Conservation (phyloP, 2,113 vertebrate genomes). For the Erythrolamprus reginae region DNA sequence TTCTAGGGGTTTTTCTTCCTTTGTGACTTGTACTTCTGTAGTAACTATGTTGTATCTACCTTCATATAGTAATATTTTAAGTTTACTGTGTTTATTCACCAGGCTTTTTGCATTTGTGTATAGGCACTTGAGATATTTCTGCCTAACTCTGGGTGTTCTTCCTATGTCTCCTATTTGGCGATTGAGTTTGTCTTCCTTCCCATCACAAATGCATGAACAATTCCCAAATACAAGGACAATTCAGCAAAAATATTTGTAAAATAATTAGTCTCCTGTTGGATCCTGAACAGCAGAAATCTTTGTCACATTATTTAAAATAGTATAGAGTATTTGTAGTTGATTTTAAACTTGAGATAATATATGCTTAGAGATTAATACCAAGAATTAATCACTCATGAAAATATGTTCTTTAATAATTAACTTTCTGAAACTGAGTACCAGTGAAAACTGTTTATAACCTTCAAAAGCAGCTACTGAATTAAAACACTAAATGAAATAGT, state of each 20-base stretch:
- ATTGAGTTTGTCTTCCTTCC: too few species aligned
- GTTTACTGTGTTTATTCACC: too few species aligned
- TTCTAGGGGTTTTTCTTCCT: too few species aligned
- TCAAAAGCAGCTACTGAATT: background rate
- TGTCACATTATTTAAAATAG: background rate
- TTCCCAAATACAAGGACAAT: background rate
- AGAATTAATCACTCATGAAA: background rate
- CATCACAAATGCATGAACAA: too few species aligned
- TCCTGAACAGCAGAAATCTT: background rate
- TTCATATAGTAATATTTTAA: too few species aligned
- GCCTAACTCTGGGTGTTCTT: too few species aligned
- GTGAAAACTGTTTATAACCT: background rate
- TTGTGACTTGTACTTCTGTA: too few species aligned
- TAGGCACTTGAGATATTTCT: too few species aligned
- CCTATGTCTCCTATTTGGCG: too few species aligned
- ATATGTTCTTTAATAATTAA: background rate
- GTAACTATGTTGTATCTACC: too few species aligned
- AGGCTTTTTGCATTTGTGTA: too few species aligned
- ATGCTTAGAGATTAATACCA: background rate
- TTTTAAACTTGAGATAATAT: background rate
- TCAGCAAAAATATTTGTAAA: background rate
- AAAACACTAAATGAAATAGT: background rate
- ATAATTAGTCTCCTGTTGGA: background rate
- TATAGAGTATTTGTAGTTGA: background rate
- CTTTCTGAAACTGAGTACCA: background rate